These are phyloP conservation scores for Dorcus parallelipipedus DNA, from an alignment of 2,888 invertebrate genomes.

Conservation along the genomic window DNA sequence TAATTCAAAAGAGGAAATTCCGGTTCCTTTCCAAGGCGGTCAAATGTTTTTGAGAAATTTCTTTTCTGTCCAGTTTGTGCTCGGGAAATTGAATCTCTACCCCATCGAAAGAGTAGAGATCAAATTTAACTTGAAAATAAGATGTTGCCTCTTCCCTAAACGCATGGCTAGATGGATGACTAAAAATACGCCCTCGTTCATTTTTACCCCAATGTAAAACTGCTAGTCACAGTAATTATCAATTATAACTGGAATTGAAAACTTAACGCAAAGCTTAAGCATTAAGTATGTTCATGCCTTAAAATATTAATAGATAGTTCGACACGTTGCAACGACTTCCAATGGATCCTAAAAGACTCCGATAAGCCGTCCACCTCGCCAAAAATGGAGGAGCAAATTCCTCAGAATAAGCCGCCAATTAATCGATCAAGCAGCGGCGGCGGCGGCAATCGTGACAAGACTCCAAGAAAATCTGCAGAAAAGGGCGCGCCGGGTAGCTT, in stretches of 20 bases:
- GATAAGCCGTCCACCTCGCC: conserved; percentile 26
- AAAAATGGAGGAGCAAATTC: conserved; percentile 40
- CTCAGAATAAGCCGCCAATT: conserved; percentile 38
- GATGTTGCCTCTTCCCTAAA: no score
- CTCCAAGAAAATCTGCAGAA: conserved; percentile 35
- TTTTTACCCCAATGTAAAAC: no score
- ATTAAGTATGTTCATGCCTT: not conserved
- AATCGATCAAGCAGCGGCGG: conserved; percentile 24
- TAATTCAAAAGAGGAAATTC: no score
- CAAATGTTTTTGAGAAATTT: no score
- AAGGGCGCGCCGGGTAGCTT: conserved; percentile 55
- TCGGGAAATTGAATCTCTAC: no score
- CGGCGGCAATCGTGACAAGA: conserved; percentile 25
- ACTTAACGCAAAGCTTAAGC: no score
- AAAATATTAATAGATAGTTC: conserved; percentile 50
- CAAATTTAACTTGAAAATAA: no score
- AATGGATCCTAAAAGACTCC: conserved; percentile 57
- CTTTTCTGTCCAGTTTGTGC: no score
- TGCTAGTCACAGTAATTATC: not conserved
- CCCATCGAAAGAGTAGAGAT: no score
- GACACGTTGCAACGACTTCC: conserved; percentile 65
- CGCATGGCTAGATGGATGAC: no score
- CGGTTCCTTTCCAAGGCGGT: no score
- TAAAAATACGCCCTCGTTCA: no score
- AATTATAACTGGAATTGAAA: not conserved